Percentiles rank a stretch among this genome's conserved stretches.
phyloP scores from a whole-genome alignment of 1,140 invertebrate genomes.

The Pararge aegeria region DNA sequence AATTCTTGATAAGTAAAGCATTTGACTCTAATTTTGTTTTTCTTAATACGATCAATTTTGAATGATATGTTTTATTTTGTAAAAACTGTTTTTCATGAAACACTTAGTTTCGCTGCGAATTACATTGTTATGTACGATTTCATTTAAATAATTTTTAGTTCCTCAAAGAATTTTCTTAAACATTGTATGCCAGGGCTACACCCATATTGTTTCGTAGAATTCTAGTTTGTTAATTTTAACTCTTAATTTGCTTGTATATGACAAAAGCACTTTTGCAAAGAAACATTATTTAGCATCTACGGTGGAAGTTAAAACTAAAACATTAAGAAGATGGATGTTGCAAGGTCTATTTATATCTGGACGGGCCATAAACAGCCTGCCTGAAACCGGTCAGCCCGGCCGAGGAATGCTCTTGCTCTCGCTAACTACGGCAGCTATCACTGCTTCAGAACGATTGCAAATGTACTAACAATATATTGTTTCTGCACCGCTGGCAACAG shows the following conservation, averaged over 20 bases:
- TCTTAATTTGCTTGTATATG: no score
- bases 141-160: no score
- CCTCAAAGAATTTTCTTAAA: no score
- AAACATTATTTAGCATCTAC: slow-evolving; percentile 20
- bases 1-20: background rate
- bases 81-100: no score
- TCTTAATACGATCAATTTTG: no score
- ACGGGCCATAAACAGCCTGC: slow-evolving; percentile 68
- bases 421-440: slow-evolving; percentile 49
- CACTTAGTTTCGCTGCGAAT: no score
- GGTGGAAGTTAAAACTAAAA: slow-evolving; percentile 50
- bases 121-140: no score
- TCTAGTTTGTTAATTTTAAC: no score
- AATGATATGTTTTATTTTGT: no score
- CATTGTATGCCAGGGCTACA: no score
- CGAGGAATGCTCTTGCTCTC: slow-evolving; percentile 68
- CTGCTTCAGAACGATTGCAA: slow-evolving; percentile 53
- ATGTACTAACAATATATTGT: slow-evolving; percentile 62
- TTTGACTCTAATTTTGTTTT: no score
- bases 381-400: slow-evolving; percentile 66
- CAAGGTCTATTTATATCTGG: slow-evolving; percentile 75
- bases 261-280: background rate
- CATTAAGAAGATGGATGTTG: slow-evolving; percentile 66
- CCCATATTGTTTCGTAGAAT: no score
- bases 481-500: slow-evolving; percentile 14